Percentiles rank a stretch among this genome's conserved stretches.
Evolutionary conservation across 2,888 invertebrate species (phyloP).

Genomic region (Dryomyza anilis): DNA sequence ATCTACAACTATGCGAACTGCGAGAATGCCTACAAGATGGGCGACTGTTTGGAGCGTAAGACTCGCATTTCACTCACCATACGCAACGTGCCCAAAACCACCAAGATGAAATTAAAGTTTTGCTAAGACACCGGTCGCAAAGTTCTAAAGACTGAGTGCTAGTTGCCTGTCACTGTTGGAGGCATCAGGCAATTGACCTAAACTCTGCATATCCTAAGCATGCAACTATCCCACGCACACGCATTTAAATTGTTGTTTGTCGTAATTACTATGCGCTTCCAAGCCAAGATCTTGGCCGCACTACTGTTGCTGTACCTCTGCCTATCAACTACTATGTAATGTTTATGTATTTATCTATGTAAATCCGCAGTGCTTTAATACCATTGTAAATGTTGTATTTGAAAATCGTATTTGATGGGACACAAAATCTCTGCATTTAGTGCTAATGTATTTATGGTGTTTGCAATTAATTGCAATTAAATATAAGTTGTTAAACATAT

Average conservation of each 20-base stretch:
- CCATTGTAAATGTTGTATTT: conserved; percentile 1
- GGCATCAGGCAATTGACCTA: background rate
- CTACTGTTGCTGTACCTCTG: conserved; percentile 11
- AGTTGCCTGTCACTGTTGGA: background rate
- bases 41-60: conserved; percentile 72
- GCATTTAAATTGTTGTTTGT: background rate
- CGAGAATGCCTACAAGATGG: conserved; percentile 64
- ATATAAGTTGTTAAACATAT: background rate
- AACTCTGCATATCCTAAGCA: conserved; percentile 1
- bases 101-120: conserved; percentile 73
- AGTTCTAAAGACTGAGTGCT: conserved; percentile 64
- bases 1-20: conserved; percentile 72
- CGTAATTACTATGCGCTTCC: background rate
- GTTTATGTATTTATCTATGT: conserved; percentile 1
- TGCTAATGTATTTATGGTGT: background rate
- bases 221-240: background rate
- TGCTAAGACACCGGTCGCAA: conserved; percentile 37
- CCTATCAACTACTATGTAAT: too few relatives aligned
- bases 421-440: background rate
- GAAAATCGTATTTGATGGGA: background rate
- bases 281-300: background rate
- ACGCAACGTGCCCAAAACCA: conserved; percentile 89
- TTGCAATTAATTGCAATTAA: background rate
- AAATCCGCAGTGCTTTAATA: conserved; percentile 21
- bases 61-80: conserved; percentile 90